Base-by-base conservation (phyloP, 2,797 vertebrate genomes). In the Phoxinus dragarum region DNA sequence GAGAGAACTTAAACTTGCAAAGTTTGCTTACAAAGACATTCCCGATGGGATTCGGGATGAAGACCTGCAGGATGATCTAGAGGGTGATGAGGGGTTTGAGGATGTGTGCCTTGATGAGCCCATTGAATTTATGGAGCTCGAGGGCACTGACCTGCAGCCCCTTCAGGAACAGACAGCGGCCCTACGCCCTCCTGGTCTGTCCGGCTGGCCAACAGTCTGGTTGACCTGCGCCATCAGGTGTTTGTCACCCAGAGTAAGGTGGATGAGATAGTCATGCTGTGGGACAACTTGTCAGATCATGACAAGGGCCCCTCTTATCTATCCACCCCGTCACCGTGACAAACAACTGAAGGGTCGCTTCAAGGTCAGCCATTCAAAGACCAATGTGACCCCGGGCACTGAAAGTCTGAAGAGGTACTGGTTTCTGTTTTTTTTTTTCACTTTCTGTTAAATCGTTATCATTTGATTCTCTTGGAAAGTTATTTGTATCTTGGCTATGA, bases 331-430 rank as follows among this genome's bases (percentile, higher is more conserved):
- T 38, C 59, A 31, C 77, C 8, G n/a, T 16, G 59, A 66, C 27
- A 61, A 11, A 66, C 38, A 27, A 3, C 9, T 59, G 19, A 81
- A 27, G 64, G 59, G 64, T 16, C 12, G 10, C 64, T 64, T 44
- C 21, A 34, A 47, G 38, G 64, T 14, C 72, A 44, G 59, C 34
- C 66, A 34, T 9, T 61, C 38, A 3, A 21, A n/a, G 27, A 71
- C 64, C 17, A 73, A 47, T 11, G 49, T 77, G 11, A 49, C 44
- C 38, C 10, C 44, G 14, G 71, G 71, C 10, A 47, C 71, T 3
- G 71, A 27, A 7, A 66, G 78, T 47, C 31, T 80, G 38, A 80
- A 17, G 78, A 36, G 40, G 78, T 80, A 61, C 31, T 44, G 36
- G 44, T 17, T 31, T 31, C 56, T 61, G 23, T 27, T n/a, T 44